Evolutionary conservation across 1,140 invertebrate genomes (phyloP), one percentile per base, ranked within the genome.

Genomic region (Aphelenchoides fujianensis): DNA sequence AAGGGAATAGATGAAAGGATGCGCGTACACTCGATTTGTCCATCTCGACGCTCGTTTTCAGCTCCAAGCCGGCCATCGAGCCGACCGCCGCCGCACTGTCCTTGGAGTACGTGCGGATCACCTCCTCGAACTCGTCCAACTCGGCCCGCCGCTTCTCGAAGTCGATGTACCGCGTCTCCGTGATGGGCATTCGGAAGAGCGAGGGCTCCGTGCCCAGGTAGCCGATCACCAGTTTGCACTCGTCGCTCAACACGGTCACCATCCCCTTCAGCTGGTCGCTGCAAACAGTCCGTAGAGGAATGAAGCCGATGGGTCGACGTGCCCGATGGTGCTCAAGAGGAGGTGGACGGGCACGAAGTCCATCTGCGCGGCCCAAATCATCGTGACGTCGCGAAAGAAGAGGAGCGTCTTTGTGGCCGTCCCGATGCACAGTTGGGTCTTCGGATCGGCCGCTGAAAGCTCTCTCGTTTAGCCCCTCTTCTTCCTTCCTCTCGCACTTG

Each of bases 121-220:
- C 61, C 34, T 80, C 53, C 48, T 78, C 76, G 32, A 75, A 78
- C 59, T 81, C 73, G 16, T 64, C 31, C 27, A 78, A 30, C 55
- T 78, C 78, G 52, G 48, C 77, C 48, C 67, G 54, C 7, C 79
- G 75, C 28, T 59, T 34, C 57, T 78, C 76, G 67, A 78, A 78
- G 53, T 78, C 75, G 41, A 78, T 78, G 48, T 69, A 78, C 16
- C 76, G 27, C 0, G 77, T 62, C 59, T 78, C 76, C 2, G 76
- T 81, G 28, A 81, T 59, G 19, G 76, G 76, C 78, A 78, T 78
- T 23, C 79, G 79, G 36, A 80, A 78, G n/a, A 78, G 41, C 3
- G 76, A 81, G 0, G 76, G 76, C 37, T 78, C 76, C n/a, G 76
- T 78, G 1, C 76, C 76, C 36, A 76, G 67, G 64, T 78, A 77